These are phyloP conservation scores for Aplochiton taeniatus DNA, from an alignment of 2,797 vertebrate genomes.

Conservation along the genomic window DNA sequence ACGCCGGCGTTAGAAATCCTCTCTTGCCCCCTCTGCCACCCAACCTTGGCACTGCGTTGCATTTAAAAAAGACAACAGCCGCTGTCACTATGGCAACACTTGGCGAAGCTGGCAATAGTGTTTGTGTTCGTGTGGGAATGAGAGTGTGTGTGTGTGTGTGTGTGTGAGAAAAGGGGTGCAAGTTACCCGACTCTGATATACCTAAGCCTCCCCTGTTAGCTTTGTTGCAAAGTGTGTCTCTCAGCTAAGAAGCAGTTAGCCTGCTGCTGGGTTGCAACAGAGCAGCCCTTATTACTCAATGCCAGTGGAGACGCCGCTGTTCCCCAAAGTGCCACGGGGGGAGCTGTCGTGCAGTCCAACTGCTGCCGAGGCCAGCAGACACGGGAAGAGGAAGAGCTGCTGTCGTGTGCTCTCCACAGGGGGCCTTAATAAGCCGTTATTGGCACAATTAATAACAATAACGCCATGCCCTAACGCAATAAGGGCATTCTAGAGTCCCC, in stretches of 20 bases:
- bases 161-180: too few species aligned
- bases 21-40: not conserved
- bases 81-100: not conserved
- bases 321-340: slow-evolving; percentile 14
- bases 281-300: not conserved
- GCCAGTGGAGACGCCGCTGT: too few species aligned
- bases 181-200: not conserved
- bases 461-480: slow-evolving; percentile 32
- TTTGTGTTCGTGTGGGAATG: too few species aligned
- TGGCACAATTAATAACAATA: slow-evolving; percentile 38
- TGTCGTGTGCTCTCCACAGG: slow-evolving; percentile 7
- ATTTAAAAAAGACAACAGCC: not conserved
- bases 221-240: not conserved
- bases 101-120: not conserved
- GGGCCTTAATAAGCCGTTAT: slow-evolving; percentile 31
- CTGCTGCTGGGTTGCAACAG: not conserved
- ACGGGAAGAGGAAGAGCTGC: not conserved
- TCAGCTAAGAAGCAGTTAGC: slow-evolving; percentile 9
- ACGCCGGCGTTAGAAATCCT: slow-evolving; percentile 19
- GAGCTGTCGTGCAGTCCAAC: not conserved
- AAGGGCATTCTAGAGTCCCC: slow-evolving; percentile 31
- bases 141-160: too few species aligned
- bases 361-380: not conserved
- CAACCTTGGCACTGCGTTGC: not conserved
- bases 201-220: not conserved